Percentiles rank a stretch among this genome's conserved stretches.
Evolutionary conservation across 1,140 invertebrate genomes (phyloP).

Genomic region (Apolygus lucorum): DNA sequence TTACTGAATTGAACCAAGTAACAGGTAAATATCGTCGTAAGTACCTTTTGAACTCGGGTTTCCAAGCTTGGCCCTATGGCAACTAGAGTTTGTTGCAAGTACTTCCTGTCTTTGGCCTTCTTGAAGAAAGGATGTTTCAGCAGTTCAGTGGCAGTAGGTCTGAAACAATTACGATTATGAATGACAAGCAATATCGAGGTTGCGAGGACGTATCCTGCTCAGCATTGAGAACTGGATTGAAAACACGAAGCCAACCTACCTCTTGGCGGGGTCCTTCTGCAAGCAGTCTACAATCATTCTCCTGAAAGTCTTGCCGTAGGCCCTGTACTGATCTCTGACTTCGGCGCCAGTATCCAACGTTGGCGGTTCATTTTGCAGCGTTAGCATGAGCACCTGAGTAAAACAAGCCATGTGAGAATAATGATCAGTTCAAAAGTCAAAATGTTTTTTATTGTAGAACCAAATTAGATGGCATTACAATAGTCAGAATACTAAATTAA

Average conservation of each 20-base stretch:
- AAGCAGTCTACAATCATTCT: slow-evolving; percentile 92
- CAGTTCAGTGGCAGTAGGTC: slow-evolving; percentile 91
- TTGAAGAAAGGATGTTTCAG: slow-evolving; percentile 98
- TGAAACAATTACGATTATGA: slow-evolving; percentile 32
- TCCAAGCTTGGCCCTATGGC: slow-evolving; percentile 77
- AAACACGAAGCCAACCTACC: slow-evolving; percentile 40
- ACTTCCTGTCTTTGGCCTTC: slow-evolving; percentile 96
- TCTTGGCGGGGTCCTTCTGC: slow-evolving; percentile 88
- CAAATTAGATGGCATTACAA: no score
- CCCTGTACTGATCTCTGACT: slow-evolving; percentile 96
- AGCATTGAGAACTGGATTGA: neutral
- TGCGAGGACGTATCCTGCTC: neutral
- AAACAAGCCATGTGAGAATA: slow-evolving; percentile 52
- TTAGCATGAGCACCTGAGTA: slow-evolving; percentile 96
- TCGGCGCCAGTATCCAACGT: slow-evolving; percentile 90
- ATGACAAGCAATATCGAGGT: slow-evolving; percentile 2
- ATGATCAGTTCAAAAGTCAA: neutral
- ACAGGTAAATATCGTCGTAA: no score
- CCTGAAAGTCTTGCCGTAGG: slow-evolving; percentile 93
- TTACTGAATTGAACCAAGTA: neutral
- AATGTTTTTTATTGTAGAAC: no score
- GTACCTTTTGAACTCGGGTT: slow-evolving; percentile 81
- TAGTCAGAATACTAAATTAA: no score
- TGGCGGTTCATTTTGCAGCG: slow-evolving; percentile 96
- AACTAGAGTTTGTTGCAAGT: slow-evolving; percentile 83